phyloP scores from a whole-genome alignment of 1,140 invertebrate genomes.

The Bacillus rossius region DNA sequence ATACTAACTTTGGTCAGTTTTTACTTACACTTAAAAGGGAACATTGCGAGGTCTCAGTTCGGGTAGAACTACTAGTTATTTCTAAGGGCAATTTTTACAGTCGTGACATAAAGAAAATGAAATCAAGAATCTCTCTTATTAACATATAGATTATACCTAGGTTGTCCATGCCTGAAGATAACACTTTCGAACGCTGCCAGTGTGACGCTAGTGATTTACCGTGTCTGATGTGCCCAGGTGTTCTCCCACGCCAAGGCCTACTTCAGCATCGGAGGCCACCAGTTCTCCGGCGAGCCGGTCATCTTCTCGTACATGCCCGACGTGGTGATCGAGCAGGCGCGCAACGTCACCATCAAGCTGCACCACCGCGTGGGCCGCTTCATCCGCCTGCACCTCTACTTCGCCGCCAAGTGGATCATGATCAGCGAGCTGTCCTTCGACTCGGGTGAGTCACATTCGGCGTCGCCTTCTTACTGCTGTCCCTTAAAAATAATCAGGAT shows the following conservation, averaged over 20 bases:
- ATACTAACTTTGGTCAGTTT: too few species aligned
- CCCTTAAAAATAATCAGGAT: too few species aligned
- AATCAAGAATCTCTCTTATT: too few species aligned
- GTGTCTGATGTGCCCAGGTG: slow-evolving; percentile 44
- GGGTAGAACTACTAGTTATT: too few species aligned
- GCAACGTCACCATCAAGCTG: slow-evolving; percentile 77
- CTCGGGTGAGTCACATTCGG: slow-evolving; percentile 52
- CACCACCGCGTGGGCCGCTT: slow-evolving; percentile 69
- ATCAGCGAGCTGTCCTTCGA: slow-evolving; percentile 80
- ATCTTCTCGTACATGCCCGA: slow-evolving; percentile 76
- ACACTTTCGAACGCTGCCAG: neutral
- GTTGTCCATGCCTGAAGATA: too few species aligned
- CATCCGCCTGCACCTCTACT: slow-evolving; percentile 76
- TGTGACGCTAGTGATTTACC: neutral
- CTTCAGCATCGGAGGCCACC: slow-evolving; percentile 62
- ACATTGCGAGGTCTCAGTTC: too few species aligned
- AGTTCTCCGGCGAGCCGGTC: slow-evolving; percentile 58
- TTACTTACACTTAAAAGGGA: too few species aligned
- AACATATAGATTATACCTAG: too few species aligned
- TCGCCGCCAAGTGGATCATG: slow-evolving; percentile 80
- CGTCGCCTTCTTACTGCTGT: too few species aligned
- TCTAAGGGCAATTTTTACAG: too few species aligned
- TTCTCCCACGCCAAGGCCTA: slow-evolving; percentile 63
- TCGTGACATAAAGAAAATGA: too few species aligned
- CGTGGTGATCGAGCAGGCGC: slow-evolving; percentile 68